Evolutionary conservation across 1,140 invertebrate genomes (phyloP).

Genomic region (Hypothenemus hampei): DNA sequence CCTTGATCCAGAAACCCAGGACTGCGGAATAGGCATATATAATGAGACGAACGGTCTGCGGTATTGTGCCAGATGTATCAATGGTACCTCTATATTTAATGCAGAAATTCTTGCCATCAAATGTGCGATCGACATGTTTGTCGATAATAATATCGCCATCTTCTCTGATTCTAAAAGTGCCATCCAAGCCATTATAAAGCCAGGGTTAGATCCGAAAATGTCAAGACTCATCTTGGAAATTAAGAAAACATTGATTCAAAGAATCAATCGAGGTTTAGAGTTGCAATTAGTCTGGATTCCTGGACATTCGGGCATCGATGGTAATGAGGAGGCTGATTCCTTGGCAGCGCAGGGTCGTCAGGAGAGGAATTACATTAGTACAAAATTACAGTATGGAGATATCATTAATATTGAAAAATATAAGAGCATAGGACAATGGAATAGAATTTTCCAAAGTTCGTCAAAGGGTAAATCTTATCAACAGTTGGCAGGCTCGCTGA

Average conservation of each 20-base stretch:
- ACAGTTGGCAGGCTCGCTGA: not conserved
- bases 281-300: not conserved
- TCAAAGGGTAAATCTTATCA: not conserved
- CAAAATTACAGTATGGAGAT: not conserved
- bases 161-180: slow-evolving; percentile 4
- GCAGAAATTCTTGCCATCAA: slow-evolving; percentile 2
- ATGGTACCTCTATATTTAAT: not conserved
- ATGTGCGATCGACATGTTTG: not conserved
- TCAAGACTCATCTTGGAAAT: not conserved
- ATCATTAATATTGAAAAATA: not conserved
- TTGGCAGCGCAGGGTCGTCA: not conserved
- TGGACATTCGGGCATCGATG: not conserved
- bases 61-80: not conserved
- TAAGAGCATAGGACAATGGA: not conserved
- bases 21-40: not conserved
- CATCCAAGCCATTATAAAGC: not conserved
- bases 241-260: not conserved
- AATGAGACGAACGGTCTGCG: no score
- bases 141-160: not conserved
- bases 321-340: not conserved
- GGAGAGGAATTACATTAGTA: not conserved
- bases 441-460: not conserved
- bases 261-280: not conserved
- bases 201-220: not conserved
- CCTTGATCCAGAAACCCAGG: not conserved